Evolutionary conservation across 30 jellyfish, hydroid and myxozoan genomes (phyloP), one percentile per base, ranked within the genome.

Genomic region (Sanderia malayensis): DNA sequence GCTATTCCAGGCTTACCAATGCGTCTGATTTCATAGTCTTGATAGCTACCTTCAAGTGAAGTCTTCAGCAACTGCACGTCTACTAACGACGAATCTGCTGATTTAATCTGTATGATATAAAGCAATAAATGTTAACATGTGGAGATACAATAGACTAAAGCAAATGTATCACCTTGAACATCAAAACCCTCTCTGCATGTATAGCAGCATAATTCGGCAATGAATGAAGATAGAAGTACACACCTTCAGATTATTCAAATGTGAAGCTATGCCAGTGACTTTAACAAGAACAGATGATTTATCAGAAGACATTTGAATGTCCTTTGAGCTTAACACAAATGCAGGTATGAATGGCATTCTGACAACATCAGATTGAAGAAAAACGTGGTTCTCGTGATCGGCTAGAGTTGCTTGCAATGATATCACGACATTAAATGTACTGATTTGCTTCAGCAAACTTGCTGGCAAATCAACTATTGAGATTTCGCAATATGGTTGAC

Each of bases 401-500:
- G 18, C 24, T 1, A 80, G 61, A 21, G 71, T 18, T 1, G 64
- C 93, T 55, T 58, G 34, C 65, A 80, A 29, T 17, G 70, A 58
- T 63, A 80, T 30, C 0, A 1, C 26, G 34, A 55, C 23, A 1
- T 60, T 57, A 1, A 44, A 1, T 25, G 74, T 27, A n/a, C 80
- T 31, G 33, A 68, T 13, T 15, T 37, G 64, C 64, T 41, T 28
- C 44, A 60, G 15, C 27, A 55, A 10, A 7, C 37, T 22, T 0
- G 46, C 44, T 22, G 68, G 29, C 23, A 81, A 29, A 44, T 69
- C 80, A 4, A 29, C 41, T 44, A 58, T 33, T 27, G 73, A 30
- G 49, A 81, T 41, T 62, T 81, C 85, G 46, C 93, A 81, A 62
- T 67, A 69, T 11, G 85, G 85, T 1, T 53, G 55, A 34, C 93